These are phyloP conservation scores for Elegia similella DNA, from an alignment of 2,888 invertebrate genomes.

Conservation along the genomic window DNA sequence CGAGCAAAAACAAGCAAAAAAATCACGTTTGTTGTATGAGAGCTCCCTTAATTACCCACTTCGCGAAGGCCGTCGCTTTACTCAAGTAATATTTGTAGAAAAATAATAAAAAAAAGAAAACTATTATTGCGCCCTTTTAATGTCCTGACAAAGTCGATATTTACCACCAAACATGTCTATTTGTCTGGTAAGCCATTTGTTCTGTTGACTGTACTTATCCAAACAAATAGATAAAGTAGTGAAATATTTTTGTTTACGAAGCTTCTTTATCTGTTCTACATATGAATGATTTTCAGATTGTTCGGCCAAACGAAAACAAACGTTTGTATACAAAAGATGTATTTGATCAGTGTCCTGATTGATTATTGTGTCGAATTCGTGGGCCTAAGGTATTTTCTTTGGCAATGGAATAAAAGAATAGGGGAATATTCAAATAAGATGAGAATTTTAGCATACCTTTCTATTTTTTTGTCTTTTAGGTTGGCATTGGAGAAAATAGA, in stretches of 20 bases:
- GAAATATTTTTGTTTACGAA: background rate
- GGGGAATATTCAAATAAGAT: background rate
- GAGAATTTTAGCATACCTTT: background rate
- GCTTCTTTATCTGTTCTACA: background rate
- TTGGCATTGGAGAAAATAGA: too few relatives aligned
- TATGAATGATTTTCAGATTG: background rate
- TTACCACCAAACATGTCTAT: background rate
- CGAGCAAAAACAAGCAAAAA: too few relatives aligned
- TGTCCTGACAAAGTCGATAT: background rate
- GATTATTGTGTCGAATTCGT: background rate
- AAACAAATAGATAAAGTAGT: background rate
- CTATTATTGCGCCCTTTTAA: background rate
- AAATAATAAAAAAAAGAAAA: background rate
- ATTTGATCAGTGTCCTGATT: slow-evolving; percentile 8
- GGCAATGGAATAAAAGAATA: background rate
- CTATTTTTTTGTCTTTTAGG: too few relatives aligned
- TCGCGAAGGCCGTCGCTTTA: too few relatives aligned
- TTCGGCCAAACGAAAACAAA: slow-evolving; percentile 1
- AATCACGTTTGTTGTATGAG: too few relatives aligned
- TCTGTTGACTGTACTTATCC: background rate
- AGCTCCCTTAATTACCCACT: too few relatives aligned
- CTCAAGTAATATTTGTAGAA: too few relatives aligned
- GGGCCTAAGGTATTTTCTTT: background rate
- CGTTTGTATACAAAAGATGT: slow-evolving; percentile 1
- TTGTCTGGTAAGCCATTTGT: background rate